Conservation (phyloP, 2,888 invertebrate genomes). For the Hesperia comma region DNA sequence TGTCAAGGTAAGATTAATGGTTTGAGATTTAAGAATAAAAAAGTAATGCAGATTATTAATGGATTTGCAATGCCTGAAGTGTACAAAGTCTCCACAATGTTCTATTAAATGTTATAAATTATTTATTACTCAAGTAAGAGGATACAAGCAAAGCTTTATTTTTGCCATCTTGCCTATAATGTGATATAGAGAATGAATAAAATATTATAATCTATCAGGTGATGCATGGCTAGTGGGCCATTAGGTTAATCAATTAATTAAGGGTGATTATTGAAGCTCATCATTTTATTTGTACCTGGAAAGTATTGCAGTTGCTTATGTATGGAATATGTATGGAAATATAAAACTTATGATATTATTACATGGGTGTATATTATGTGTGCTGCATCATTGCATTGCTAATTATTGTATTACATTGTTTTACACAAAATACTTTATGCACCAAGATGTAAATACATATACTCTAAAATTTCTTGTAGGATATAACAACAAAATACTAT, state of each 20-base stretch:
- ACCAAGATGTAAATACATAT: not conserved
- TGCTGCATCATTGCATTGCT: not conserved
- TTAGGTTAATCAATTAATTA: not conserved
- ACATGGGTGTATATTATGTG: conserved; percentile 1
- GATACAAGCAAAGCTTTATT: too few species aligned
- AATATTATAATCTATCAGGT: too few species aligned
- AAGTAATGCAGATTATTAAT: not conserved
- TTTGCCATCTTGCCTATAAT: too few species aligned
- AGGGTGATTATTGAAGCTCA: not conserved
- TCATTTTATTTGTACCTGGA: conserved; percentile 32
- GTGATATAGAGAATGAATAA: too few species aligned
- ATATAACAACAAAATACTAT: too few species aligned
- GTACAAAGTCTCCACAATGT: too few species aligned
- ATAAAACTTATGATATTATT: not conserved
- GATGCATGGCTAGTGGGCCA: too few species aligned
- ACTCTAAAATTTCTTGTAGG: too few species aligned
- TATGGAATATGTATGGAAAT: too few species aligned
- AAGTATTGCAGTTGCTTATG: not conserved
- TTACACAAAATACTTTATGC: not conserved
- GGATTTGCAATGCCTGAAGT: too few species aligned
- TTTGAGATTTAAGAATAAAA: not conserved
- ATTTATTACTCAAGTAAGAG: too few species aligned
- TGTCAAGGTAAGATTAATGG: conserved; percentile 63
- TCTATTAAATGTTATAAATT: too few species aligned
- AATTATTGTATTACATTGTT: conserved; percentile 2